Evolutionary conservation across 2,888 invertebrate species (phyloP), one percentile per base, ranked within the genome.

Genomic region (Priocnemis perturbator): DNA sequence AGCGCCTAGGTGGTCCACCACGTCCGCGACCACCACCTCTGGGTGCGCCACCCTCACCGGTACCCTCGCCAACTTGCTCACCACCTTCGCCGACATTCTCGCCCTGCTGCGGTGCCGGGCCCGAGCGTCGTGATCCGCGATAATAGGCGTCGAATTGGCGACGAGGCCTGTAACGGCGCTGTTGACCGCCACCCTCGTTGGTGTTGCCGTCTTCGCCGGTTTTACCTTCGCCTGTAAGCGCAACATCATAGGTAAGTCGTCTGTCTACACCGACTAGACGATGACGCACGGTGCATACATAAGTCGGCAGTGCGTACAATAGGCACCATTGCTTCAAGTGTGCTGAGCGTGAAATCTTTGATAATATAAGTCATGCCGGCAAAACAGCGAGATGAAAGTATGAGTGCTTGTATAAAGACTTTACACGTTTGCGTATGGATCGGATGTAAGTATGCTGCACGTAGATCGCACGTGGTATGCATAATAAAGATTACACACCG

Each of bases 1-100:
- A 95, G 83, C 94, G 92, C 84, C 91, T 90, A 73, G 91, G 90
- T 71, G 91, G 89, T 74, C 89, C 87, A 60, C 91, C 90, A 71
- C 91, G 85, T 58, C 87, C 91, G 52, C 89, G 89, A 15, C 86
- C 84, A 59, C 87, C 90, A 48, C 90, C 89, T 44, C 86, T 83
- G 0, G 73, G 77, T 2, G 71, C 80, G 19, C 78, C 82, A 3
- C 78, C 53, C 7, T 80, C 82, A 2, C 73, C 83, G 26, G 69
- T 79, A 17, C 77, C 77, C 61, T 82, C 86, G 62, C 81, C 84
- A 11, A 76, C 81, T 71, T 84, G 85, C 15, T 84, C 86, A 58
- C 82, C 83, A 11, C 70, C 74, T 44, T 83, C 85, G n/a, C 81
- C 90, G 69, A 90, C 88, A 65, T 89, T 90, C 64, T 88, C 89